Evolutionary conservation across 2,797 vertebrate genomes (phyloP).

Genomic region (Rousettus madagascariensis): DNA sequence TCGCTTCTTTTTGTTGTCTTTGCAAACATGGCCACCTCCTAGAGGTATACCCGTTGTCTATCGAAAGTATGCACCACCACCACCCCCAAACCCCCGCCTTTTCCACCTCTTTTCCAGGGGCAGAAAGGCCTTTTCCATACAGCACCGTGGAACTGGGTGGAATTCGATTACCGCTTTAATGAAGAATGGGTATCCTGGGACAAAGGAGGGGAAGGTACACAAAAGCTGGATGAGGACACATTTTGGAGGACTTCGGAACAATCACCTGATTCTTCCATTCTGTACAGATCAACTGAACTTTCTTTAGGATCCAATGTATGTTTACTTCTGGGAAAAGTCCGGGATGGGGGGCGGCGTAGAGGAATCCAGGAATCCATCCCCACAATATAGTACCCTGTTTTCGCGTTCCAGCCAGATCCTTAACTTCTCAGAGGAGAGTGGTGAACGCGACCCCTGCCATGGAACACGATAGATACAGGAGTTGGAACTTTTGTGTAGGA

Average conservation of each 20-base stretch:
- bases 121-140: neutral
- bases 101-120: neutral
- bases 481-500: neutral
- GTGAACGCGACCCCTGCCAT: neutral
- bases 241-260: neutral
- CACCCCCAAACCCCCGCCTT: too few relatives aligned
- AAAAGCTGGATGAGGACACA: neutral
- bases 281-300: neutral
- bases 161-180: neutral
- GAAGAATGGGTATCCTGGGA: neutral
- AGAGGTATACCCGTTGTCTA: too few relatives aligned
- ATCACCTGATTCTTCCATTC: neutral
- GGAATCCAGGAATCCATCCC: neutral
- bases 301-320: neutral
- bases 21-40: neutral
- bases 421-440: neutral
- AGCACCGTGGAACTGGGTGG: neutral
- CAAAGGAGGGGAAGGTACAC: neutral
- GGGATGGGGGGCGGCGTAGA: neutral
- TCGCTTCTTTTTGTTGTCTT: neutral
- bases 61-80: neutral
- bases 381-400: neutral
- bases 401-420: neutral
- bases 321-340: neutral
- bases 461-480: neutral